Conservation (phyloP, 2,113 vertebrate genomes). For the Solea solea region DNA sequence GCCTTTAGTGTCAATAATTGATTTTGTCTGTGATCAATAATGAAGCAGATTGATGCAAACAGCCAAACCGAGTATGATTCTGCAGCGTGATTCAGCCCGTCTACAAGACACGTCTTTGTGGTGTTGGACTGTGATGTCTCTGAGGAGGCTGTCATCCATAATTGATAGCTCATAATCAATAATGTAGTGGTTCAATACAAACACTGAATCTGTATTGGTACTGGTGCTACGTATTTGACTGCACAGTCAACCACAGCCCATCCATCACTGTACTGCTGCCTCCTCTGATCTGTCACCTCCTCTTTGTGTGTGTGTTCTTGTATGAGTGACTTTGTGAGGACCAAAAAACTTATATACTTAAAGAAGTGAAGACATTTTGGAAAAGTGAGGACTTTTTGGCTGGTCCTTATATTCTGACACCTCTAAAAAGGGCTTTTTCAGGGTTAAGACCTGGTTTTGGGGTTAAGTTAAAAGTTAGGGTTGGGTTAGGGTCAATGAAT, state of each 20-base stretch:
- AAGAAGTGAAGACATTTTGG: too few relatives aligned
- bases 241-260: conserved; percentile 42
- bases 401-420: too few relatives aligned
- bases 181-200: conserved; percentile 78
- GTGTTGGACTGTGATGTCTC: conserved; percentile 57
- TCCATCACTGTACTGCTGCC: conserved; percentile 51
- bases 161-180: conserved; percentile 74
- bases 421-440: too few relatives aligned
- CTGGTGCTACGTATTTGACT: conserved; percentile 55
- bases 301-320: conserved; percentile 1
- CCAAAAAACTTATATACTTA: too few relatives aligned
- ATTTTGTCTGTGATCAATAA: conserved; percentile 62
- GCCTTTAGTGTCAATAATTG: conserved; percentile 61
- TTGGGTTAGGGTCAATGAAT: too few relatives aligned
- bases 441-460: too few relatives aligned
- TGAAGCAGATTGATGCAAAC: conserved; percentile 44
- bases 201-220: conserved; percentile 69
- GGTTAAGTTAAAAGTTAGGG: too few relatives aligned
- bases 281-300: conserved; percentile 50
- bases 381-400: too few relatives aligned
- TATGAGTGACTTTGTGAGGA: background rate
- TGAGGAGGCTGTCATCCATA: conserved; percentile 68
- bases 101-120: conserved; percentile 56
- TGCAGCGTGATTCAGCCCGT: conserved; percentile 40
- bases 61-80: conserved; percentile 43